phyloP scores from a whole-genome alignment of 2,888 invertebrate species.

The Euplagia quadripunctaria region DNA sequence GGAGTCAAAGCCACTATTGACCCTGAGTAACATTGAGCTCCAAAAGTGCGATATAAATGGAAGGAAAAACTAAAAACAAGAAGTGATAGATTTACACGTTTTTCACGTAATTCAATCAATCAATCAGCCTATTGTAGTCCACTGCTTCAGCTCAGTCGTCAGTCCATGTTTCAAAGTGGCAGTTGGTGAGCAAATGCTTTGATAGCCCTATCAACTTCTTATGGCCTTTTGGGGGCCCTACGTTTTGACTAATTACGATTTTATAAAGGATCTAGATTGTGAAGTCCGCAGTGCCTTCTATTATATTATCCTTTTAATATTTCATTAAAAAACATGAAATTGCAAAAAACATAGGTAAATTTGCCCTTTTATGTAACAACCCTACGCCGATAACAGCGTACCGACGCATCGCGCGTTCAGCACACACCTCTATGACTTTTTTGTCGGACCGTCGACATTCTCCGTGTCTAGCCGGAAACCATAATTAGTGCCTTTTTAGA shows the following conservation, averaged over 20 bases:
- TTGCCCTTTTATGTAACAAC: conserved; percentile 28
- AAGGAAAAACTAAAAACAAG: not conserved
- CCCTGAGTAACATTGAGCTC: not conserved
- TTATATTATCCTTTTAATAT: too few relatives aligned
- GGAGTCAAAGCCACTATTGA: not conserved
- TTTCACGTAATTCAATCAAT: conserved; percentile 2
- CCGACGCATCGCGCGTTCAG: conserved; percentile 45
- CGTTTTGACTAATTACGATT: too few relatives aligned
- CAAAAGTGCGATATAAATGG: not conserved
- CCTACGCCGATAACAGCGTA: conserved; percentile 39
- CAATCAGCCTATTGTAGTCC: not conserved
- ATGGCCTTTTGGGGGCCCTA: not conserved
- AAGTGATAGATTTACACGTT: not conserved
- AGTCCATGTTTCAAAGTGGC: not conserved
- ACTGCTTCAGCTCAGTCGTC: not conserved
- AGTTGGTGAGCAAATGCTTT: not conserved
- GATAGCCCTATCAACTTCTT: not conserved
- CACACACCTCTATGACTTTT: conserved; percentile 64
- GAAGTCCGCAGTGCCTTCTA: too few relatives aligned
- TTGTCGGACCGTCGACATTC: conserved; percentile 58
- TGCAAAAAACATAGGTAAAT: too few relatives aligned
- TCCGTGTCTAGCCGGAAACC: conserved; percentile 57
- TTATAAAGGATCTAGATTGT: not conserved
- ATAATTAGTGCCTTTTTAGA: conserved; percentile 66
- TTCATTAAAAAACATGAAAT: too few relatives aligned